A percentile compares a stretch with the other conserved stretches of the same genome.
Conservation (phyloP, 2,888 invertebrate genomes). For the Xylota sylvarum region DNA sequence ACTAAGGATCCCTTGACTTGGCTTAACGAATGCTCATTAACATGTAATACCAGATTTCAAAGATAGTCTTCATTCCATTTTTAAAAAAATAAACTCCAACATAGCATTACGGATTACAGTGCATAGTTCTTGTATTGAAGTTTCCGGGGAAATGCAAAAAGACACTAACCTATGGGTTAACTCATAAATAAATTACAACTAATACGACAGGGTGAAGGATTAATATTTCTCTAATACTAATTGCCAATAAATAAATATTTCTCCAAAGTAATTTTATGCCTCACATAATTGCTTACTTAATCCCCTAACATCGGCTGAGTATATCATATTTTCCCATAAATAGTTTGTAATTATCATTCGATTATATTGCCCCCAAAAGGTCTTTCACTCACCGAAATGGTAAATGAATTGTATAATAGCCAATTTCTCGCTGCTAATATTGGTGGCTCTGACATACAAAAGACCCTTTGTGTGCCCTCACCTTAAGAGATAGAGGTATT, state of each 20-base stretch:
- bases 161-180: background rate
- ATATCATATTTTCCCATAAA: background rate
- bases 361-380: constrained; percentile 2
- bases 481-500: background rate
- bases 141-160: background rate
- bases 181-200: background rate
- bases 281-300: constrained; percentile 38
- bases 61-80: too few species aligned
- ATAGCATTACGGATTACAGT: too few species aligned
- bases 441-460: constrained; percentile 1
- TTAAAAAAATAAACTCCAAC: too few species aligned
- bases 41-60: too few species aligned
- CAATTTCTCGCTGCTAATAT: constrained; percentile 23
- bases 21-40: too few species aligned
- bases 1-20: too few species aligned
- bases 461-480: constrained; percentile 23
- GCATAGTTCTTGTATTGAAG: background rate
- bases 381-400: background rate
- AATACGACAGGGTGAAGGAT: background rate
- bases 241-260: constrained; percentile 24
- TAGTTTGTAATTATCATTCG: constrained; percentile 19
- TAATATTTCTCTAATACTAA: constrained; percentile 11
- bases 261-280: constrained; percentile 8
- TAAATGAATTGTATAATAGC: constrained; percentile 27
- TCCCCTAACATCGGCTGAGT: constrained; percentile 10